phyloP scores from a whole-genome alignment of 2,888 invertebrate genomes.

The Petrolisthes cinctipes region DNA sequence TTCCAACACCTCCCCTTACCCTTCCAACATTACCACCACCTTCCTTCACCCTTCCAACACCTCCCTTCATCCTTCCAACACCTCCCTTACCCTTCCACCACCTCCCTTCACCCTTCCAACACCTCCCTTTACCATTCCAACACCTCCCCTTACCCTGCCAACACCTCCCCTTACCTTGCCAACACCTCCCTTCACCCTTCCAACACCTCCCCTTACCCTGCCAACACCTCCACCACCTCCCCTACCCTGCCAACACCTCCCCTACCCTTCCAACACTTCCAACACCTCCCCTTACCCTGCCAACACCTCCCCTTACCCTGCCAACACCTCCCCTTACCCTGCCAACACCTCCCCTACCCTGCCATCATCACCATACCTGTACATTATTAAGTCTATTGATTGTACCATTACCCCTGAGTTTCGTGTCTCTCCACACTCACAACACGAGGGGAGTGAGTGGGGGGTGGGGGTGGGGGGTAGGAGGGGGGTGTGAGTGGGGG shows the following conservation, averaged over 20 bases:
- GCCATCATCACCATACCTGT: background rate
- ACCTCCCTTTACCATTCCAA: no score
- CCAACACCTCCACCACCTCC: background rate
- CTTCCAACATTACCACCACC: background rate
- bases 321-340: background rate
- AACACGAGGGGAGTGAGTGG: background rate
- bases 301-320: background rate
- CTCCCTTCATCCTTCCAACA: background rate
- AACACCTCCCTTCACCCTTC: background rate
- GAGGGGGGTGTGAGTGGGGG: no score
- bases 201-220: background rate
- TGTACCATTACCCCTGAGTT: background rate
- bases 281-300: background rate
- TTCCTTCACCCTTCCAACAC: background rate
- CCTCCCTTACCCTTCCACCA: no score
- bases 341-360: background rate
- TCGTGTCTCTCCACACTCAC: background rate
- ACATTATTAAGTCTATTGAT: background rate
- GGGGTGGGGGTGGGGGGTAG: no score
- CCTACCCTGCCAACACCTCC: background rate
- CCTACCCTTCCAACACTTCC: background rate
- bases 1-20: no score
- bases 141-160: no score
- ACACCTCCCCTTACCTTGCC: background rate
- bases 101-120: background rate